Evolutionary conservation across 2,797 vertebrate species (phyloP).

Genomic region (Falco concolor): DNA sequence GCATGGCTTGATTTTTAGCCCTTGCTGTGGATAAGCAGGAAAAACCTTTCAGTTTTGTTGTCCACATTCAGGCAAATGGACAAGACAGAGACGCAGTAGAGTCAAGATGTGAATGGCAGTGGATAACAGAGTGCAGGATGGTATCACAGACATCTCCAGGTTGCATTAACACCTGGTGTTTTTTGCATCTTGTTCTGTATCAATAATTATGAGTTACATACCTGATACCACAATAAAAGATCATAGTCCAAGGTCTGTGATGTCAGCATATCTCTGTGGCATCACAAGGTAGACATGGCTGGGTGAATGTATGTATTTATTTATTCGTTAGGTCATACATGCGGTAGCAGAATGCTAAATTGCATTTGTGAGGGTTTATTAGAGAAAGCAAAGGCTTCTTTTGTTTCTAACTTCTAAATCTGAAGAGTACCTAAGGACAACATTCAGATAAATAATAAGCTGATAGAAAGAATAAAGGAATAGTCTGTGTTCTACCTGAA

Average conservation of each 20-base stretch:
- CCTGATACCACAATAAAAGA: background rate
- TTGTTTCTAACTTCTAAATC: background rate
- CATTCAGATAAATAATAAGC: background rate
- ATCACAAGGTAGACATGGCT: background rate
- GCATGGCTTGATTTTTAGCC: rapidly evolving
- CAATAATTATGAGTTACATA: background rate
- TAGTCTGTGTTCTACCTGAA: background rate
- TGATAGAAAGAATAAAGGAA: background rate
- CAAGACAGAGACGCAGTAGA: background rate
- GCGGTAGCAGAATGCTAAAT: background rate
- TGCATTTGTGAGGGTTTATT: background rate
- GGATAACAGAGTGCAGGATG: background rate
- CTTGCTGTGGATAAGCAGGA: background rate
- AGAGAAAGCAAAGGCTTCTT: background rate
- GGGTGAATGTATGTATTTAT: background rate
- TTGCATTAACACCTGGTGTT: background rate
- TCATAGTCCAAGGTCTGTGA: background rate
- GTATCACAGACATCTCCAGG: background rate
- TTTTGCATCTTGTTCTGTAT: background rate
- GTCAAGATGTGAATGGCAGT: background rate
- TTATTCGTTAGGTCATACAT: background rate
- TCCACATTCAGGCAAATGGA: background rate
- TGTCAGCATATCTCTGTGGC: background rate
- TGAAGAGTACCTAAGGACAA: background rate
- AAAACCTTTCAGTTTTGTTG: background rate